Evolutionary conservation across 92 coral and sea anemone species (phyloP).

Genomic region (Phenganax marumi): DNA sequence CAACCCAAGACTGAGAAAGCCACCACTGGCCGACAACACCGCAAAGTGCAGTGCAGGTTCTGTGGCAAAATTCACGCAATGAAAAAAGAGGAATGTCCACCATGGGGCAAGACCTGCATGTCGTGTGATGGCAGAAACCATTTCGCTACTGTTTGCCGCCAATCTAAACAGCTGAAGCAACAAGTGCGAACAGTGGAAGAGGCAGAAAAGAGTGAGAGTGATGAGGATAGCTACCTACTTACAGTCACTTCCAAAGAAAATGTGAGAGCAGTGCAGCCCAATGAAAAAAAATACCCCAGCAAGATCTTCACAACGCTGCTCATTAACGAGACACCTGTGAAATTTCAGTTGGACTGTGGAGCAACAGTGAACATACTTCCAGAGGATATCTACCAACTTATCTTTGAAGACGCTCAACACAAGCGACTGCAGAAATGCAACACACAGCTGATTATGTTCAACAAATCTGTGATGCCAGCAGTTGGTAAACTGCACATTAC

Average conservation of each 20-base stretch:
- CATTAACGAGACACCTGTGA: slow-evolving; percentile 34
- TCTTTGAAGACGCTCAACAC: slow-evolving; percentile 23
- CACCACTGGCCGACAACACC: not conserved
- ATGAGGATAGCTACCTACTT: slow-evolving; percentile 41
- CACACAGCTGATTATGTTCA: slow-evolving; percentile 40
- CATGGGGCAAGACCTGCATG: slow-evolving; percentile 55
- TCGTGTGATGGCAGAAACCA: slow-evolving; percentile 55
- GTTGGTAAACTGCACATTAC: slow-evolving; percentile 30
- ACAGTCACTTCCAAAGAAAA: slow-evolving; percentile 28
- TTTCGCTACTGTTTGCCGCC: slow-evolving; percentile 50
- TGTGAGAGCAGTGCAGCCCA: slow-evolving; percentile 11
- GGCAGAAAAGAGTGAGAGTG: slow-evolving; percentile 23
- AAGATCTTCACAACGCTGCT: slow-evolving; percentile 47
- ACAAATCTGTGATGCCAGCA: slow-evolving; percentile 28
- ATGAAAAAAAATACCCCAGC: slow-evolving; percentile 23
- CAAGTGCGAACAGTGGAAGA: slow-evolving; percentile 26
- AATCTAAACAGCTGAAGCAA: slow-evolving; percentile 11
- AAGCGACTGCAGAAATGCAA: slow-evolving; percentile 11
- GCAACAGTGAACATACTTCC: slow-evolving; percentile 41
- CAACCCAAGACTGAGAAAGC: not conserved
- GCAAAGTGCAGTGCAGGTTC: slow-evolving; percentile 41
- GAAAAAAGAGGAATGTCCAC: slow-evolving; percentile 53
- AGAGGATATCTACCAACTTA: slow-evolving; percentile 18
- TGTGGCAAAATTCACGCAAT: slow-evolving; percentile 42
- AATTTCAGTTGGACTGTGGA: slow-evolving; percentile 40